Evolutionary conservation across 1,140 invertebrate genomes (phyloP), one percentile per base, ranked within the genome.

Genomic region (Maniola jurtina): DNA sequence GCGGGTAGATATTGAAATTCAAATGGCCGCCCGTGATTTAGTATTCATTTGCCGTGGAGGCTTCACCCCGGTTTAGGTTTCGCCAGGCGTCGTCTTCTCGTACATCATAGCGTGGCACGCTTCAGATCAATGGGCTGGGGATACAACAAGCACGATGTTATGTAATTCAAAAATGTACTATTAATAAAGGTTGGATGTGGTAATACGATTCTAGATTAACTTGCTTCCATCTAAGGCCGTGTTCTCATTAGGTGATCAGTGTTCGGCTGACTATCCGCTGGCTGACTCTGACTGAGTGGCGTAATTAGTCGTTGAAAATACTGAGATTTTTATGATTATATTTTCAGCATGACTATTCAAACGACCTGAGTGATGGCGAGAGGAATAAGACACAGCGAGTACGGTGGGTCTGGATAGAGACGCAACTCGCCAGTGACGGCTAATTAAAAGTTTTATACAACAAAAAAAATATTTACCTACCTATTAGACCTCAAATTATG

Each of bases 31-130:
- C 76, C 79, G 77, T 84, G 87, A 88, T 88, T 89, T 84, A 87
- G 87, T 89, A 89, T 89, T 89, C 87, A 89, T 89, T 87, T 88
- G 86, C 86, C 77, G 87, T 84, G 83, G 87, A 86, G 83, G 87
- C 86, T 83, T 89, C 84, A 79, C 80, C 75, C 75, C 82, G 84
- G 84, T 87, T 89, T 88, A 87, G 84, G 84, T 89, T 89, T 89
- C 87, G 85, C 81, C 81, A 81, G 80, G 85, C 85, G 85, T 89
- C 85, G 81, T 76, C 83, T 81, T 86, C 83, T 84, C 84, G 85
- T 89, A 88, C 81, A 88, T 88, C 85, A 88, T 89, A 88, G 79
- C 84, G 77, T 60, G 78, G 79, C 78, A 77, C 81, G 80, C 77
- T 86, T 83, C 68, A 82, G 78, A 76, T 72, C 62, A 50, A 60